phyloP scores from a whole-genome alignment of 1,140 invertebrate species.

The Argopecten irradians region DNA sequence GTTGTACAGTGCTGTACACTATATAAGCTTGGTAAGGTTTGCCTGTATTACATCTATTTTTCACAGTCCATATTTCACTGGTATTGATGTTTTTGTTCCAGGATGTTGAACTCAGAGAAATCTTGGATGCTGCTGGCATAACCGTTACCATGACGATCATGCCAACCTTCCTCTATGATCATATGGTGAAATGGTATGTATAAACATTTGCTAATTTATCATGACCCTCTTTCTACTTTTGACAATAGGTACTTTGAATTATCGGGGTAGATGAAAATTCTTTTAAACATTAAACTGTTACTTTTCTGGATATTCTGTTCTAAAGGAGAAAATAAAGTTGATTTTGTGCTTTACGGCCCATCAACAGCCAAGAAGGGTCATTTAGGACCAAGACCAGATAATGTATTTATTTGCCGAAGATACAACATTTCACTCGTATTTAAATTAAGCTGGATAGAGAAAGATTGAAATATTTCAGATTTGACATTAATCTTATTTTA shows the following conservation, averaged over 20 bases:
- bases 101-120: constrained; percentile 87
- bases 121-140: constrained; percentile 85
- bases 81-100: constrained; percentile 59
- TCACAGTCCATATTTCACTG: too few species aligned
- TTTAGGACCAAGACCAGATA: too few species aligned
- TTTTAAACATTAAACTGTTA: background rate
- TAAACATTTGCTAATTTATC: background rate
- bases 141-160: constrained; percentile 86
- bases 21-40: too few species aligned
- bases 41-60: too few species aligned
- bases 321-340: background rate
- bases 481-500: constrained; percentile 27
- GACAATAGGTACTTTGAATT: too few species aligned
- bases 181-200: constrained; percentile 93
- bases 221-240: background rate
- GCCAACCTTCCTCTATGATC: constrained; percentile 90
- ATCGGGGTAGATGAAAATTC: too few species aligned
- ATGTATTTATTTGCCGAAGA: background rate
- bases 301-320: too few species aligned
- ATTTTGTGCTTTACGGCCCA: too few species aligned
- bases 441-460: background rate
- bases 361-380: too few species aligned
- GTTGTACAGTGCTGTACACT: too few species aligned
- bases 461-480: background rate
- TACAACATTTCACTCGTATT: background rate